Base-by-base conservation (phyloP, 2,888 invertebrate genomes). In the Subacronicta megacephala region DNA sequence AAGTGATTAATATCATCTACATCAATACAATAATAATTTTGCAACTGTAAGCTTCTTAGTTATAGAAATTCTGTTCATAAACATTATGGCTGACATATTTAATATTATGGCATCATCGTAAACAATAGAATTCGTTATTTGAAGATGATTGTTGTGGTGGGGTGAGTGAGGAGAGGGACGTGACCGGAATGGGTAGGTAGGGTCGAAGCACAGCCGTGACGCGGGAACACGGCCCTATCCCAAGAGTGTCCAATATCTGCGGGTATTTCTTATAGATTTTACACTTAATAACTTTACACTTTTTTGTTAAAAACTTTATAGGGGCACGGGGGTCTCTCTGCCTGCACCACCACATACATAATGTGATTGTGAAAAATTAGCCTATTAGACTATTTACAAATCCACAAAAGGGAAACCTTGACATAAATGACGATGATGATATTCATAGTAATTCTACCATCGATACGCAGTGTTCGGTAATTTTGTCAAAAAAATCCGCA, bases 121-220 rank as follows among this genome's bases (percentile, higher is more conserved):
- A 78, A 82, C 81, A 84, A 83, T 83, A 82, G 81, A 83, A 82
- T 83, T 81, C 78, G 69, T 79, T 83, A 81, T 78, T 75, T 76
- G 73, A 72, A 70, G 76, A 81, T 81, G 77, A 86, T 83, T 79
- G 83, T 80, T 76, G 76, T 78, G 71, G 66, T 74, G 77, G 75
- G 75, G 67, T 66, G 77, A 71, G 57, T 65, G 72, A 73, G 72
- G 66, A 33, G 29, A 23, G 13, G 67, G 55, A 85, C 88, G 89
- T 89, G 89, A 83, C 72, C 53, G 54, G 85, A 83, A 83, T 87
- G 36, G 46, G 36, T 31, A 31, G n/a, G 38, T 54, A 40, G 52
- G 52, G 55, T 66, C 40, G 46, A 44, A 20, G 18, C 43, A 16
- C 41, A 17, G 33, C 9, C 13, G 6, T 13, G 37, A 38, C 20